Conservation (phyloP, 92 coral and sea anemone species). For the Bergia sp. region DNA sequence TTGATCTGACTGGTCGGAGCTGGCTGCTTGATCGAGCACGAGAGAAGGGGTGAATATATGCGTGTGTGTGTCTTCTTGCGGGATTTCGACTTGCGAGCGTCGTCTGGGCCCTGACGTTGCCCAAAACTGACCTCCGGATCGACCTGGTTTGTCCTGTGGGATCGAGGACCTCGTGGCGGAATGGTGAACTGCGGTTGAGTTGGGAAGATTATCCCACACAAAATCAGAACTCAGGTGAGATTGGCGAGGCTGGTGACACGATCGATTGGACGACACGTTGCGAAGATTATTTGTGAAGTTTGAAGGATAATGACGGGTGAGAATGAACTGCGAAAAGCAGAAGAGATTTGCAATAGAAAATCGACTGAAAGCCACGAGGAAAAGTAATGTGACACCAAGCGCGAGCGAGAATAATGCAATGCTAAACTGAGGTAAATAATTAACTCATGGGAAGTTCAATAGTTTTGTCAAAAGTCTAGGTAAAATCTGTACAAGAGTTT, state of each 20-base stretch:
- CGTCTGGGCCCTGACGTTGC: background rate
- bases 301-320: no score
- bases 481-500: background rate
- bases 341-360: background rate
- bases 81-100: background rate
- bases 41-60: no score
- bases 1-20: no score
- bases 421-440: background rate
- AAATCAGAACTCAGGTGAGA: background rate
- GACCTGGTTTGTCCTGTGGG: background rate
- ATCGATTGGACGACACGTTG: background rate
- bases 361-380: background rate
- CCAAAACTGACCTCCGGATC: background rate
- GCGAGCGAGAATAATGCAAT: background rate
- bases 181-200: background rate
- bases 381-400: background rate
- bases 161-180: background rate
- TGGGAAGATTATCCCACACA: background rate
- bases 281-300: background rate
- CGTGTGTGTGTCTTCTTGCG: no score
- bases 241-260: background rate
- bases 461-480: background rate
- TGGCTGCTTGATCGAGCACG: no score
- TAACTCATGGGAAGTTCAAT: no score
- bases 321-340: background rate